Evolutionary conservation across 2,113 vertebrate species (phyloP), one percentile per base, ranked within the genome.

Genomic region (Chaenocephalus aceratus): DNA sequence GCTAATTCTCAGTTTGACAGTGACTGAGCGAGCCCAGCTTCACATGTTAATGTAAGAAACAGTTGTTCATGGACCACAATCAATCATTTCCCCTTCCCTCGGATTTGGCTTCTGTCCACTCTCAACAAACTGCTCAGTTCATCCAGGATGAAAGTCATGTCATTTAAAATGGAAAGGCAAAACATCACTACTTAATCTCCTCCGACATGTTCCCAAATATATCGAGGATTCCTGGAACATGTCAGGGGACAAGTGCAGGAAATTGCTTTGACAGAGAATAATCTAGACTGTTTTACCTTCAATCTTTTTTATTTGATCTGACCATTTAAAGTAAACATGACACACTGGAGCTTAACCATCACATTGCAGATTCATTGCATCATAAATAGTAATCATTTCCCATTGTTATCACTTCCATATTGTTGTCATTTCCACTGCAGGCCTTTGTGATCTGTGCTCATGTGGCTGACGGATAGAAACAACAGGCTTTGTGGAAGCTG

Each of bases 151-250:
- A 69, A 26, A 77, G 15, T 30, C 49, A 15, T 72, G 78, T 67
- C 34, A 13, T 41, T 41, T 41, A 41, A 41, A 41, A 7, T 6
- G 1, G 36, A 41, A 41, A 41, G 36, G 5, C 36, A 41, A 41
- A 41, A 41, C 36, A 41, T 41, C 2, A 6, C 63, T 21, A 44
- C n/a, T 0, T 88, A 85, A 88, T 88, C 77, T 74, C 18, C 1
- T 41, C 30, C 49, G 62, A 60, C 65, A n/a, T 71, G 70, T 78
- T 79, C 45, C 12, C 36, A 41, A 46, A 63, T 63, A 6, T 16
- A 34, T 2, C 1, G 10, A 10, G 26, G 61, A 72, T 71, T 75
- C 41, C 69, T 45, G 53, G 54, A 84, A 71, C 58, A 80, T 53
- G 63, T 60, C 46, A 59, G 21, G 16, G 69, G 34, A 72, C 46